phyloP scores from a whole-genome alignment of 2,113 vertebrate species.

The Rhinolophus ferrumequinum region DNA sequence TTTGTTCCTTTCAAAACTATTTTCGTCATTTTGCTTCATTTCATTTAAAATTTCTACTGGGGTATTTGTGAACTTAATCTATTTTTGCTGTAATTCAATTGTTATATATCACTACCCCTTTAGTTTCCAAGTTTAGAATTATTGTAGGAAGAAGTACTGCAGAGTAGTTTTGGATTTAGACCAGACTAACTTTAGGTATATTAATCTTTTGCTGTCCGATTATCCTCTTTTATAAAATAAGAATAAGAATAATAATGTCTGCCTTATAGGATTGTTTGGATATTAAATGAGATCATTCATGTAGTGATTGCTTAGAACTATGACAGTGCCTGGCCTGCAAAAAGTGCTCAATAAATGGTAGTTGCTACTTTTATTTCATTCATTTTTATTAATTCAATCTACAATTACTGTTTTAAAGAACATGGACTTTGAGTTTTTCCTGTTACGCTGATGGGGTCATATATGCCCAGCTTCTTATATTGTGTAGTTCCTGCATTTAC shows the following conservation, averaged over 20 bases:
- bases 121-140: not conserved
- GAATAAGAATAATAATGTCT: not conserved
- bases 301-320: not conserved
- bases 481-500: not conserved
- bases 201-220: not conserved
- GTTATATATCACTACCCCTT: not conserved
- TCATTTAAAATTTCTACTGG: not conserved
- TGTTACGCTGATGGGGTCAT: not conserved
- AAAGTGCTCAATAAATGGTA: not conserved
- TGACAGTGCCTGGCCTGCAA: not conserved
- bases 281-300: not conserved
- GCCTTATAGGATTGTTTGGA: not conserved
- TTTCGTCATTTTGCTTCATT: not conserved
- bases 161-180: not conserved
- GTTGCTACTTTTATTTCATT: not conserved
- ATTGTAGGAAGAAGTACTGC: not conserved
- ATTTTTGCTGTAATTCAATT: not conserved
- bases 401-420: not conserved
- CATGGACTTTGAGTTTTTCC: not conserved
- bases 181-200: not conserved
- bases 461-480: not conserved
- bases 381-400: not conserved
- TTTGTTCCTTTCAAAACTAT: constrained; percentile 32
- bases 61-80: not conserved
- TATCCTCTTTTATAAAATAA: not conserved